Evolutionary conservation across 2,888 invertebrate genomes (phyloP), one percentile per base, ranked within the genome.

Genomic region (Penaeus monodon): DNA sequence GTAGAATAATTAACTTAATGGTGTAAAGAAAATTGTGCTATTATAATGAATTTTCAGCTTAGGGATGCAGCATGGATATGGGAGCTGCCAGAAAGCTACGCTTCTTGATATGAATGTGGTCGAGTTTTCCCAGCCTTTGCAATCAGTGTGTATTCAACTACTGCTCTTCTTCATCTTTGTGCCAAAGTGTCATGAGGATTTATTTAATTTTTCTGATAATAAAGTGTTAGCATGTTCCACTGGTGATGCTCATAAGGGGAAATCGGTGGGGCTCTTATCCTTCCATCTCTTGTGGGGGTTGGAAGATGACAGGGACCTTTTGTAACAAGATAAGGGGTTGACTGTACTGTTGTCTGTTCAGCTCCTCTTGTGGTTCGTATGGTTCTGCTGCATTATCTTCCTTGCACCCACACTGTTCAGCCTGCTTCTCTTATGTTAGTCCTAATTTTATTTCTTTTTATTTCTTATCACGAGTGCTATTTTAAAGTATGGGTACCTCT

Each of bases 41-140:
- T 57, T 57, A 57, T 57, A 49, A 22, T 44, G 44, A 33, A 27
- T 65, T 12, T 33, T 33, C 63, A 81, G n/a, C 57, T n/a, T 70
- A 73, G 70, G 73, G 82, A 57, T 73, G 82, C 33, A 63, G 49
- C 33, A 57, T 82, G 82, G 73, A 73, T 73, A 82, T 82, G 82
- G 82, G 82, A 70, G 70, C 82, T 82, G 82, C 82, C 82, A 82
- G 68, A 82, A 44, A 82, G 70, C 82, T 82, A 81, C 81, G 82
- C 82, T 82, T 82, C 57, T 82, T 82, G 33, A 82, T 82, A 66
- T 86, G 66, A 76, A 77, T 82, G 77, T 86, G 68, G 65, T 81
- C 49, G 27, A 76, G 74, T 29, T 76, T 76, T 73, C 64, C 68
- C 81, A 77, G 65, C 66, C 86, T 74, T 81, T 64, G 76, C 86